phyloP scores from a whole-genome alignment of 1,140 invertebrate genomes.

The Brachionus manjavacas region DNA sequence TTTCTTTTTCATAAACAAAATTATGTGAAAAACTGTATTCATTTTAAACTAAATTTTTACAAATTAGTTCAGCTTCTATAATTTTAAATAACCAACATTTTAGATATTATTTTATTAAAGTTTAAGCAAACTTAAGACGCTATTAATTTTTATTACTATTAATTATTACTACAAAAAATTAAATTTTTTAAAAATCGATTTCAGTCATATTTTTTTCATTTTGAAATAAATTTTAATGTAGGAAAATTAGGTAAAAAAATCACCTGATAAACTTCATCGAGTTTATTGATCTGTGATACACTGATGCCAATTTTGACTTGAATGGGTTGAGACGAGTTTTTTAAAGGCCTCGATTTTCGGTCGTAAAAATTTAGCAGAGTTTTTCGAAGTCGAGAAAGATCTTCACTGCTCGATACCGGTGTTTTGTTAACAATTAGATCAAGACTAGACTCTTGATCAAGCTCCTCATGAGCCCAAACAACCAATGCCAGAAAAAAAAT shows the following conservation, averaged over 20 bases:
- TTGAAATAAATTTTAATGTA: too few relatives aligned
- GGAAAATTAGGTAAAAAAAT: background rate
- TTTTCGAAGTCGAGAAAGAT: background rate
- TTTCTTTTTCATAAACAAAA: too few relatives aligned
- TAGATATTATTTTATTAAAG: too few relatives aligned
- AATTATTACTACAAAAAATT: too few relatives aligned
- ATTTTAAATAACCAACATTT: too few relatives aligned
- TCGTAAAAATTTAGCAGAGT: constrained; percentile 2
- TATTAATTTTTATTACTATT: too few relatives aligned
- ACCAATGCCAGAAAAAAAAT: background rate
- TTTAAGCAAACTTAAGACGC: too few relatives aligned
- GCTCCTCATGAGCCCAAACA: background rate
- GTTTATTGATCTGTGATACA: background rate
- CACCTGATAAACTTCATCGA: constrained; percentile 29
- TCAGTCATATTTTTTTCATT: too few relatives aligned
- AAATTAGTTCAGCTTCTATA: too few relatives aligned
- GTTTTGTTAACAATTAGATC: background rate
- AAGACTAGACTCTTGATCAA: background rate
- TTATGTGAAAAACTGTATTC: too few relatives aligned
- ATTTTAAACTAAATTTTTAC: too few relatives aligned
- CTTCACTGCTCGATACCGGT: background rate
- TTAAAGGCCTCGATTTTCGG: background rate
- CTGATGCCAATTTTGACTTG: background rate
- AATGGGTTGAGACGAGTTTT: background rate
- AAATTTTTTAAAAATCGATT: too few relatives aligned